A percentile compares a stretch with the other conserved stretches of the same genome.
Conservation (phyloP, 2,888 invertebrate species). For the Ernsta delagoae region DNA sequence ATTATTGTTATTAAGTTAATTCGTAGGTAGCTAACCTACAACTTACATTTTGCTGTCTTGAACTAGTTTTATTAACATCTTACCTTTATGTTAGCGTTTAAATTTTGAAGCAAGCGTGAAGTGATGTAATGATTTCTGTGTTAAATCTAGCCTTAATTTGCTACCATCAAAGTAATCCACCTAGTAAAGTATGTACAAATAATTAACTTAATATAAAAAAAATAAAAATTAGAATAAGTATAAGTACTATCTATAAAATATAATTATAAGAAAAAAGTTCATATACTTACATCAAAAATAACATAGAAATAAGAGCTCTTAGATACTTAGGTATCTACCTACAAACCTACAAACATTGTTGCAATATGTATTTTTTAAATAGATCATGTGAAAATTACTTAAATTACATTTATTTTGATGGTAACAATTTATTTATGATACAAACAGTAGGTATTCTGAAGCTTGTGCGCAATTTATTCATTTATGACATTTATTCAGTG, state of each 20-base stretch:
- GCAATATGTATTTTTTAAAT: too few species aligned
- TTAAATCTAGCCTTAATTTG: constrained; percentile 17
- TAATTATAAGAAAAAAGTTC: background rate
- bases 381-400: too few species aligned
- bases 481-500: too few species aligned
- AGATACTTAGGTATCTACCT: too few species aligned
- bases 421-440: background rate
- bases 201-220: background rate
- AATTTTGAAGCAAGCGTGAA: constrained; percentile 1
- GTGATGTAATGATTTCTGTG: constrained; percentile 20
- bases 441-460: background rate
- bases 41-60: too few species aligned
- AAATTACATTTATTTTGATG: background rate
- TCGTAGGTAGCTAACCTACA: too few species aligned
- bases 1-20: background rate
- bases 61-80: too few species aligned
- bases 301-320: background rate
- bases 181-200: background rate
- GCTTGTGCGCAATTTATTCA: background rate
- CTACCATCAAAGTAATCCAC: constrained; percentile 21
- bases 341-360: too few species aligned
- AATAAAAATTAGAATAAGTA: background rate
- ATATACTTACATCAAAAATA: too few species aligned
- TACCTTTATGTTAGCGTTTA: too few species aligned
- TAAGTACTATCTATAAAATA: too few species aligned